Conservation (phyloP, 2,113 vertebrate genomes). For the Ptilorrhoa leucosticta region DNA sequence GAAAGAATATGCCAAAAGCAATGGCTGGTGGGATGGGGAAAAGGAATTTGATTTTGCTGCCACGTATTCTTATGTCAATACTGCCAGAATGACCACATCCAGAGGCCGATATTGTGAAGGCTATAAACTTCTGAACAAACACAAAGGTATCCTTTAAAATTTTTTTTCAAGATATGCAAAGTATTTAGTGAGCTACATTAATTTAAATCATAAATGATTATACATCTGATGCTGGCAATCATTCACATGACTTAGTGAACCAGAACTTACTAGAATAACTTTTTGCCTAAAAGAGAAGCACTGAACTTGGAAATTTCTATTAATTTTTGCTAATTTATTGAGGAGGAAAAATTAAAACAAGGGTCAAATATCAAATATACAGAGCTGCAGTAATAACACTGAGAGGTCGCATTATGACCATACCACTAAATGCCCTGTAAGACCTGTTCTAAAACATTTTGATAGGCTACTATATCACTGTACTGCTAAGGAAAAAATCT, state of each 20-base stretch:
- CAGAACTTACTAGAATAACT: neutral
- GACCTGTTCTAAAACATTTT: neutral
- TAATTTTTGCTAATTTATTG: neutral
- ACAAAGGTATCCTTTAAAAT: constrained; percentile 71
- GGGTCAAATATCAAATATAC: neutral
- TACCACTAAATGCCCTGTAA: neutral
- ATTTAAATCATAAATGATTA: neutral
- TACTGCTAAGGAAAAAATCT: neutral
- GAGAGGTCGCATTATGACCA: neutral
- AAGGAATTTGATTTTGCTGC: constrained; percentile 86
- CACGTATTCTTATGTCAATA: constrained; percentile 81
- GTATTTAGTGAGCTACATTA: neutral
- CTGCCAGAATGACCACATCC: constrained; percentile 82
- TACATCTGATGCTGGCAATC: neutral
- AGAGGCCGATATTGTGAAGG: constrained; percentile 85
- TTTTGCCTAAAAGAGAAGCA: neutral
- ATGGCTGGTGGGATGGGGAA: constrained; percentile 91
- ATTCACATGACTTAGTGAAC: neutral
- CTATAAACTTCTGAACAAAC: constrained; percentile 84
- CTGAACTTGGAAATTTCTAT: neutral
- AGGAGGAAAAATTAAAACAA: neutral
- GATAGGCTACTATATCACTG: neutral
- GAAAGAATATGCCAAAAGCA: constrained; percentile 80
- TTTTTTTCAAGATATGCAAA: neutral
- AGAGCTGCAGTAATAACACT: neutral